phyloP scores from a whole-genome alignment of 1,140 invertebrate species.

The Calliphora vicina region DNA sequence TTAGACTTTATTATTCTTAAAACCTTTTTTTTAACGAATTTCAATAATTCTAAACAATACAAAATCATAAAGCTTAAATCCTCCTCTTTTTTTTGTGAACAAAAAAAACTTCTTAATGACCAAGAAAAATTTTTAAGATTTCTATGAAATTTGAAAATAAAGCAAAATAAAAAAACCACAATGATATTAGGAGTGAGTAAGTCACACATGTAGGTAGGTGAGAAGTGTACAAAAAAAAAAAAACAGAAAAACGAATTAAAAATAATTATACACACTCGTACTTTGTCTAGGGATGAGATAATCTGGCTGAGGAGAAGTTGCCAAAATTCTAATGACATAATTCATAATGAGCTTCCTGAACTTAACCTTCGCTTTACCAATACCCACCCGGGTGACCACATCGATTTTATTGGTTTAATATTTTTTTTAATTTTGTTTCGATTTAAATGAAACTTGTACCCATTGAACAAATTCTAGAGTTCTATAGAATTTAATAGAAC shows the following conservation, averaged over 20 bases:
- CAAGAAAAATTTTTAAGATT: not conserved
- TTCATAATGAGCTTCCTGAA: too few relatives aligned
- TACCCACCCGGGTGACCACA: too few relatives aligned
- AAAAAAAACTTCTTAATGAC: not conserved
- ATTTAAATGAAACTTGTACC: too few relatives aligned
- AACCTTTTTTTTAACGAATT: not conserved
- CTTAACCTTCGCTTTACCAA: too few relatives aligned
- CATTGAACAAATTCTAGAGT: too few relatives aligned
- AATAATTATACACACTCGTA: not conserved
- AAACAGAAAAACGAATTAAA: not conserved
- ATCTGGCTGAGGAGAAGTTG: not conserved
- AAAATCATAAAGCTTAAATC: not conserved
- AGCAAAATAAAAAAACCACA: not conserved
- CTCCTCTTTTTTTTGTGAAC: not conserved
- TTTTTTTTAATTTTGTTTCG: too few relatives aligned
- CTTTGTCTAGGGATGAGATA: not conserved
- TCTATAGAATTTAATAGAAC: too few relatives aligned
- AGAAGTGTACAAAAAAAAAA: not conserved
- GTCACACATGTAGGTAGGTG: not conserved
- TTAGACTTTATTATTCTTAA: not conserved
- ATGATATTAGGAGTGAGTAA: not conserved
- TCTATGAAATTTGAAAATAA: not conserved
- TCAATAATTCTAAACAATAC: not conserved
- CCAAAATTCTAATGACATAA: not conserved
- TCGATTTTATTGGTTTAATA: too few relatives aligned